Evolutionary conservation across 2,797 vertebrate species (phyloP), one percentile per base, ranked within the genome.

Genomic region (Momotus momota): DNA sequence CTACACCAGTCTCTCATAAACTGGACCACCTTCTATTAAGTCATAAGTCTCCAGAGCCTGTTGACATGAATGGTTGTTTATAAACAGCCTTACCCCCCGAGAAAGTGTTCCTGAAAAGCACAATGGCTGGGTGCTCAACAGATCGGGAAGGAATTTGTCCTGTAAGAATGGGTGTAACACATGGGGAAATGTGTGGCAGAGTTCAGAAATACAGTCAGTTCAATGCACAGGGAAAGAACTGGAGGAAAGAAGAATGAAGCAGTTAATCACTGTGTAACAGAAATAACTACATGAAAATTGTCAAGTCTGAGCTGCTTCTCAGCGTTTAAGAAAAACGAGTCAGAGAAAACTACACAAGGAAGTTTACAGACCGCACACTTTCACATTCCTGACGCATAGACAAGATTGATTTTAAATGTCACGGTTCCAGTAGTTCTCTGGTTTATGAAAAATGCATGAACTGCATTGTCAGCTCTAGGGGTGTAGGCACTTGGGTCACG

Each of bases 381-480:
- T 79, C 19, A 1, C 16, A 55, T 82, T 87, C 46, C 38, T 64
- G 74, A 65, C 3, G 1, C 62, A 45, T 5, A 57, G 51, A 33
- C 26, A 82, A 70, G 67, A 89, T 58, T 85, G 78, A 94, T 94
- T 90, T 88, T 88, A 81, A 69, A 29, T 79, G 26, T 66, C 84
- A 75, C 4, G 18, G 43, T 31, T 77, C 31, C 7, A 90, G 31
- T 29, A 55, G 58, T 54, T 79, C 21, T 70, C 23, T 40, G 75
- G 46, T 55, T 85, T 48, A 75, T 66, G 77, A 90, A 69, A 93
- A 93, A 83, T 73, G 55, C 40, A 80, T 41, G 64, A 64, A 54
- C 67, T 45, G 46, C 78, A 25, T 16, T 60, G 70, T 45, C 71
- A 81, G 51, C 48, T 75, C 35, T 72, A 61, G 55, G 92, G 91